Evolutionary conservation across 1,140 invertebrate genomes (phyloP), one percentile per base, ranked within the genome.

Genomic region (Elymnias hypermnestra): DNA sequence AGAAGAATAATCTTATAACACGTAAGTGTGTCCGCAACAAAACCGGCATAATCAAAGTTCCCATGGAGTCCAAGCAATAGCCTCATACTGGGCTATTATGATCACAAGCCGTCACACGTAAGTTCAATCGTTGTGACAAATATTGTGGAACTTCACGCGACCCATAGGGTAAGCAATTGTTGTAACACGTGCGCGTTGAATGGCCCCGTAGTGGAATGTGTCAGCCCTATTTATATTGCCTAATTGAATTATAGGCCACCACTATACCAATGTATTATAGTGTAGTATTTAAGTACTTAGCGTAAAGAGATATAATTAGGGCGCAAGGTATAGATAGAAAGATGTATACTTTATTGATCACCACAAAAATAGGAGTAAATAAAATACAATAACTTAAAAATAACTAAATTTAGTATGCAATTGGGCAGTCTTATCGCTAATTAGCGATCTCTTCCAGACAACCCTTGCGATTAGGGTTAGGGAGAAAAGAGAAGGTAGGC

Each of bases 181-280:
- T 45, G 47, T 50, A 53, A 64, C 78, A 83, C 78, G 78, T 83
- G 78, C 68, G 66, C 49, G 36, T 14, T 72, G 47, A 83, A 83
- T 74, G 57, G 71, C 47, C 72, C 69, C 66, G 68, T 52, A 72
- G 14, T 15, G 59, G 58, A 57, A 53, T 69, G 56, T 66, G 59
- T 71, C 71, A 70, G 63, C 58, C 46, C 63, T 66, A 68, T 77
- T 71, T 77, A 59, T 63, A 54, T 48, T 43, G 49, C 57, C 61
- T 78, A 78, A 82, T 82, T 82, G 62, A 82, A 82, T 82, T 79
- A 79, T 72, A 51, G 62, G 57, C 56, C 38, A 54, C 48, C 57
- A 66, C 57, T 54, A n/a, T n/a, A n/a, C n/a, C n/a, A n/a, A n/a
- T n/a, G n/a, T n/a, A n/a, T n/a, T n/a, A n/a, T n/a, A n/a, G n/a